These are phyloP conservation scores for Drosophila mimetica DNA, from an alignment of 2,888 invertebrate genomes.

Conservation along the genomic window DNA sequence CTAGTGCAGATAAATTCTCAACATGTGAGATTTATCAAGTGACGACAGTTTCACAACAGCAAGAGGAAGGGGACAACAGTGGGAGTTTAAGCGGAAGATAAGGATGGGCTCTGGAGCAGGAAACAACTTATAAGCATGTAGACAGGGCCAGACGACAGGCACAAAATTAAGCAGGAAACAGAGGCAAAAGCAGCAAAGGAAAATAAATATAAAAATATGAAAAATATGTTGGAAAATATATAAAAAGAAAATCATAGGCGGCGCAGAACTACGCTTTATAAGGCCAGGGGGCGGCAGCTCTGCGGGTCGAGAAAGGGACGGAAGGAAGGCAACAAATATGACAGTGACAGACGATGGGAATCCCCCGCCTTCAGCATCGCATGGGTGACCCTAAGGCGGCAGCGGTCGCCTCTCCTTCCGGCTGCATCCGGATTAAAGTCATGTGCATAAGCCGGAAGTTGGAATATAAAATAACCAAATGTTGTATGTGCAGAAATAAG, in stretches of 20 bases:
- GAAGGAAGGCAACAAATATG: slow-evolving; percentile 56
- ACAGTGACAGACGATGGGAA: slow-evolving; percentile 68
- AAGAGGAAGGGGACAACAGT: background rate
- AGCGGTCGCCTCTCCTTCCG: slow-evolving; percentile 50
- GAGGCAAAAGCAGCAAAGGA: slow-evolving; percentile 29
- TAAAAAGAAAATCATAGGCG: slow-evolving; percentile 11
- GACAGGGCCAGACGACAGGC: slow-evolving; percentile 75
- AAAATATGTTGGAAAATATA: slow-evolving; percentile 9
- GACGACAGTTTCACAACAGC: slow-evolving; percentile 55
- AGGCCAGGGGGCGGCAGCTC: slow-evolving; percentile 18
- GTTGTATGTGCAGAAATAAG: slow-evolving; percentile 17
- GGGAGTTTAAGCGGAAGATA: slow-evolving; percentile 3
- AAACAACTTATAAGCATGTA: slow-evolving; percentile 80
- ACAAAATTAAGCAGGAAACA: slow-evolving; percentile 73
- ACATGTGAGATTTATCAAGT: slow-evolving; percentile 76
- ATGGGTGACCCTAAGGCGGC: slow-evolving; percentile 50
- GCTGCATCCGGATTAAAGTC: slow-evolving; percentile 74
- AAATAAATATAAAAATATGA: slow-evolving; percentile 28
- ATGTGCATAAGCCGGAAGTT: slow-evolving; percentile 79
- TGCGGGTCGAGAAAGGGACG: slow-evolving; percentile 8
- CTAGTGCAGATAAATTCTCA: slow-evolving; percentile 65
- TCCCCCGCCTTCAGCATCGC: slow-evolving; percentile 24
- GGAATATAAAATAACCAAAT: slow-evolving; percentile 76
- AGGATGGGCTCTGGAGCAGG: slow-evolving; percentile 50
- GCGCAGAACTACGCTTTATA: slow-evolving; percentile 48